Conservation (phyloP, 2,888 invertebrate genomes). For the Cactoblastis cactorum region DNA sequence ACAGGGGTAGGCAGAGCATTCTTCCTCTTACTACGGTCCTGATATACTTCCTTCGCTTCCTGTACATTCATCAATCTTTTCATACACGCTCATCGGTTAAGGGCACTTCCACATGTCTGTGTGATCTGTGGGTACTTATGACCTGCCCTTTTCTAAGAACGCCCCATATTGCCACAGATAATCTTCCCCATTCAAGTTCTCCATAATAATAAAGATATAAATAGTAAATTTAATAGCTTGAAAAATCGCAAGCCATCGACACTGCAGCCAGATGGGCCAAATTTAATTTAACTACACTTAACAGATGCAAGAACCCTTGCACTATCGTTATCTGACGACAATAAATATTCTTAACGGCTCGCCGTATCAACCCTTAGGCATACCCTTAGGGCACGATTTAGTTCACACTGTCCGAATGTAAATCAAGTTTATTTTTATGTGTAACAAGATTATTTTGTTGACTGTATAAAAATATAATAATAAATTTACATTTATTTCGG, state of each 20-base stretch:
- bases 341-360: slow-evolving; percentile 62
- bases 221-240: not conserved
- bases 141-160: no score
- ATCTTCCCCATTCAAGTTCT: not conserved
- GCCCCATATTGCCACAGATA: no score
- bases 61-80: no score
- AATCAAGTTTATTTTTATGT: not conserved
- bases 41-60: no score
- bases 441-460: no score
- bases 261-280: slow-evolving; percentile 4
- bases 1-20: no score
- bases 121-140: no score
- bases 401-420: not conserved
- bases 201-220: not conserved
- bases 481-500: no score
- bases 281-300: slow-evolving; percentile 24
- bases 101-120: no score
- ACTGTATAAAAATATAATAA: no score
- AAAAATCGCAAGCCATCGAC: slow-evolving; percentile 4
- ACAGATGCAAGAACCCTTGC: slow-evolving; percentile 38
- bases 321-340: slow-evolving; percentile 68
- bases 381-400: not conserved
- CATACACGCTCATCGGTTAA: no score
- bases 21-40: no score
- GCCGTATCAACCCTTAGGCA: slow-evolving; percentile 53